Evolutionary conservation across 2,113 vertebrate species (phyloP), one percentile per base, ranked within the genome.

Genomic region (Campylorhamphus procurvoides): DNA sequence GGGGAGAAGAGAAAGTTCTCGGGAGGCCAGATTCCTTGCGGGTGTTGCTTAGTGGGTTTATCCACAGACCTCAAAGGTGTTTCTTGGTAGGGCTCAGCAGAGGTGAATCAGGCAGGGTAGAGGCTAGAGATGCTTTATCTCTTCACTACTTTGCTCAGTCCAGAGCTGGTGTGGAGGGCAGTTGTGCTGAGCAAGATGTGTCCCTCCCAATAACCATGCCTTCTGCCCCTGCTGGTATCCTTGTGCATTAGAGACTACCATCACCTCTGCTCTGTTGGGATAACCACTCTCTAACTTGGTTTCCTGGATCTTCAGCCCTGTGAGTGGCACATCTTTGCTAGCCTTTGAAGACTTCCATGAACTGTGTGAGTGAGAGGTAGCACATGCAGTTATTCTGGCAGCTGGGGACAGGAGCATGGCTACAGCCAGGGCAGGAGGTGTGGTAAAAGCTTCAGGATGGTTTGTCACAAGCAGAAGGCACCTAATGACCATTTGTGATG

Each of bases 161-260:
- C 5, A 2, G 28, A 20, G 24, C 19, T 0, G 1, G n/a, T 28
- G 20, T 62, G 25, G 39, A 13, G 15, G 3, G 9, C 19, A 40
- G 39, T 8, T 47, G 40, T 60, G 25, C 29, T 47, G n/a, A 31
- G 44, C 0, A 2, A 56, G 64, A 35, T 0, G 1, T 3, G 6
- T 29, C 27, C 17, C 27, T 79, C 31, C 28, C 40, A 52, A 33
- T 10, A 74, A 9, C 53, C 13, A 3, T 46, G n/a, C 15, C 50
- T 52, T 14, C n/a, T 15, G 10, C 5, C 7, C 25, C 17, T 1
- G 2, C 27, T 46, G 24, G 33, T 40, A 18, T n/a, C 18, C 24
- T 73, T 23, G 14, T 44, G 13, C 42, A 9, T 53, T 63, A 42
- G 33, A 0, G 1, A 42, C 24, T 33, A 10, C 35, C 31, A 14